Percentiles rank a stretch among this genome's conserved stretches.
phyloP scores from a whole-genome alignment of 2,113 vertebrate species.

The Mustelus asterias region DNA sequence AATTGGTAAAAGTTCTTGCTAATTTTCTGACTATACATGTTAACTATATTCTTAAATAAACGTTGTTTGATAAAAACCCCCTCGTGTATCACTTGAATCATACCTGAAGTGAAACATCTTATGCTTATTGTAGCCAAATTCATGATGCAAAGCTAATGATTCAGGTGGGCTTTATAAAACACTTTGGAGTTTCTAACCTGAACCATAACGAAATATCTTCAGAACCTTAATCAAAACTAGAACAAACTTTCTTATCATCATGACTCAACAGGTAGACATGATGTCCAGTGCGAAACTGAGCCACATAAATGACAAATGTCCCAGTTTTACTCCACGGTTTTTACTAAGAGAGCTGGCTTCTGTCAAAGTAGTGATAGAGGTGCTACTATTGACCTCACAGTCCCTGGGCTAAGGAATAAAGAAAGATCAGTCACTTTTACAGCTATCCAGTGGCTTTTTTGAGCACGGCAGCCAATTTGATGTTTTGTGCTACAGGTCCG shows the following conservation, averaged over 20 bases:
- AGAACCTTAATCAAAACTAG: background rate
- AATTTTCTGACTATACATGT: too few relatives aligned
- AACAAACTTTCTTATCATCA: background rate
- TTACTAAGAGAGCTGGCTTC: background rate
- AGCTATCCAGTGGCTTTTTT: background rate
- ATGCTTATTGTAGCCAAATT: too few relatives aligned
- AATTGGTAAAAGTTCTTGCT: too few relatives aligned
- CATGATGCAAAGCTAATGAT: too few relatives aligned
- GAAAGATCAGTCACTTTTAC: background rate
- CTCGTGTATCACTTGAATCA: too few relatives aligned
- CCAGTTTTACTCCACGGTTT: background rate
- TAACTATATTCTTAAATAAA: too few relatives aligned
- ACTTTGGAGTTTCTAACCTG: too few relatives aligned
- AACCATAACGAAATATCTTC: background rate
- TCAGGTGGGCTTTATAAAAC: too few relatives aligned
- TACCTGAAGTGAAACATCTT: too few relatives aligned
- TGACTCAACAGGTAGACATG: background rate
- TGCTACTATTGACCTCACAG: background rate
- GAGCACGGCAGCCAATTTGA: background rate
- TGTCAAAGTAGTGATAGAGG: background rate
- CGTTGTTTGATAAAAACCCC: too few relatives aligned
- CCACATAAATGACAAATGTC: background rate
- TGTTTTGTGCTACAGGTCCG: background rate
- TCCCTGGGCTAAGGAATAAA: background rate
- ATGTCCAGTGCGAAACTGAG: background rate